Base-by-base conservation (phyloP, 1,140 invertebrate species). In the Drosophila leontia region DNA sequence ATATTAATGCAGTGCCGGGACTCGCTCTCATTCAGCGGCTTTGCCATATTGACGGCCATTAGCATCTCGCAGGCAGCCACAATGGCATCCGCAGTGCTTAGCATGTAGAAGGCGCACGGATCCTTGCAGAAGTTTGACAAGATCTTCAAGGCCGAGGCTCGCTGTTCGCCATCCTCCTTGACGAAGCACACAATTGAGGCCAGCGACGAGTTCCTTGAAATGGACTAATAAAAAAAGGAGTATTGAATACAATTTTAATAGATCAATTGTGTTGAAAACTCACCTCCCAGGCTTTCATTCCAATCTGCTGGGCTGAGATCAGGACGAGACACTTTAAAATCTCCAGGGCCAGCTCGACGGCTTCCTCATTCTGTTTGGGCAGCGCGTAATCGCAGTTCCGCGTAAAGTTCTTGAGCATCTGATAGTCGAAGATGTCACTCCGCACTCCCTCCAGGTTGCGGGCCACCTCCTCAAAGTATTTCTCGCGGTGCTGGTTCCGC, bases 391-490 rank as follows among this genome's bases (percentile, higher is more conserved):
- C 83, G 59, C 69, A 75, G 37, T 83, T 84, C 23, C 84, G 71
- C 8, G 70, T 80, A 0, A 80, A 71, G 56, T 92, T 91, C 51
- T 92, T 92, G 1, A 92, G 58, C 67, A 91, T 84, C 48, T 92
- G 90, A 15, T 82, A 77, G 56, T 93, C 92, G 26, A 92, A 93
- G 11, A 91, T 92, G 37, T 92, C 91, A 56, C 90, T 92, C 3
- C 91, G 79, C 11, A 91, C 87, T 3, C 90, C 91, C 68, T 92
- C 91, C 56, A 92, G 58, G 59, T 92, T 92, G 0, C 91, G 82
- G 5, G 91, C 91, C 15, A 92, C 91, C 35, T 92, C 91, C 61
- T 92, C 85, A n/a, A 92, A 92, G 41, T 92, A 92, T 26, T 92
- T 92, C 63, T 92, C 91, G 3, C 91, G 84, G 63, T 92, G 91